Evolutionary conservation across 2,113 vertebrate species (phyloP).

Genomic region (Scopus umbretta): DNA sequence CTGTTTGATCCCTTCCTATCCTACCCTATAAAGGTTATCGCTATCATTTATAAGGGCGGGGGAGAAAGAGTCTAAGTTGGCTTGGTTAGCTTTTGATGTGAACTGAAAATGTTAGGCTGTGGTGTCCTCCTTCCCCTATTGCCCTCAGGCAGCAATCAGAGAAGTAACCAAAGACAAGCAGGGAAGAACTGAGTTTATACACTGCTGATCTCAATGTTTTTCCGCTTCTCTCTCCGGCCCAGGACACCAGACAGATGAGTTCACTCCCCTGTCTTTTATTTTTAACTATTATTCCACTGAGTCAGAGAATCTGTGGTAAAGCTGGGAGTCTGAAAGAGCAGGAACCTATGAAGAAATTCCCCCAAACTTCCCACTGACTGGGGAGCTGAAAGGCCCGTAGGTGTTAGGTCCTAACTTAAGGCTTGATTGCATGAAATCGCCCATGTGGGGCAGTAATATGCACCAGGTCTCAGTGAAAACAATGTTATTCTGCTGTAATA

Average conservation of each 20-base stretch:
- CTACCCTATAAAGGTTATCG: neutral
- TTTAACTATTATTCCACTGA: constrained; percentile 5
- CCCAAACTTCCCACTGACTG: neutral
- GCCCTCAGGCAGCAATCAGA: neutral
- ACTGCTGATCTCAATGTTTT: neutral
- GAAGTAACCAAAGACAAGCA: neutral
- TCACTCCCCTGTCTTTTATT: neutral
- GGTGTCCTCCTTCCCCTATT: neutral
- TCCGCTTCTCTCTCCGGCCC: neutral
- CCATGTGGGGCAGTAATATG: neutral
- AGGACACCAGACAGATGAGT: neutral
- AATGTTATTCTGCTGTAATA: neutral
- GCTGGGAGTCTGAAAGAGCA: neutral
- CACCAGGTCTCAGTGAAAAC: neutral
- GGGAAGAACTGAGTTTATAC: neutral
- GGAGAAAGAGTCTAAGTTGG: neutral
- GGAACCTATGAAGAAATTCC: neutral
- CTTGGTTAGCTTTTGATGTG: neutral
- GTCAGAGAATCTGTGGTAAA: neutral
- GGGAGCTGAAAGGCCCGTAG: neutral
- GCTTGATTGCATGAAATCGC: neutral
- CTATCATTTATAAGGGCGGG: neutral
- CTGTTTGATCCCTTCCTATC: neutral
- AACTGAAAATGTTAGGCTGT: neutral
- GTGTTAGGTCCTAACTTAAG: neutral